A percentile compares a stretch with the other conserved stretches of the same genome.
These are phyloP conservation scores for Lordiphosa andalusiaca DNA, from an alignment of 2,888 invertebrate genomes.

Conservation along the genomic window DNA sequence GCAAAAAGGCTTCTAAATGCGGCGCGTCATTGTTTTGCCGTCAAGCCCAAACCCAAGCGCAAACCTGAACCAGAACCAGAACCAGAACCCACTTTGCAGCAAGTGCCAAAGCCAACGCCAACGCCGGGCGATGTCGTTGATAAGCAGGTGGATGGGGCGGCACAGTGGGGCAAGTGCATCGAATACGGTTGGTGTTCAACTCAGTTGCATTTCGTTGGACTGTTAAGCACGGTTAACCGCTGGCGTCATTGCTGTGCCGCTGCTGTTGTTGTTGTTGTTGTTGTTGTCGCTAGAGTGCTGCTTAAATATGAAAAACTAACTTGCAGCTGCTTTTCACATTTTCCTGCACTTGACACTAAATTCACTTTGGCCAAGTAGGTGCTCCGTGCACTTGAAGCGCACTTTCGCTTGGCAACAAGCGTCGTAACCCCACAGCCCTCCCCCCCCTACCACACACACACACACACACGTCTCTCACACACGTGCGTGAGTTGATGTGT, in stretches of 20 bases:
- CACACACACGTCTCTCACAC: background rate
- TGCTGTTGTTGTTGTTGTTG: constrained; percentile 21
- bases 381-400: constrained; percentile 65
- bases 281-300: constrained; percentile 53
- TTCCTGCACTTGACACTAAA: constrained; percentile 74
- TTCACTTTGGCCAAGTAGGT: constrained; percentile 74
- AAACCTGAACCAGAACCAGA: constrained; percentile 18
- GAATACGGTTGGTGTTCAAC: no score
- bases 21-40: constrained; percentile 60
- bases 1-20: constrained; percentile 55
- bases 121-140: background rate
- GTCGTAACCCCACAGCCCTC: constrained; percentile 3
- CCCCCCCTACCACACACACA: constrained; percentile 1
- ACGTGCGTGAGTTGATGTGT: constrained; percentile 7
- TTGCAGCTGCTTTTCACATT: constrained; percentile 71
- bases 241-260: constrained; percentile 22
- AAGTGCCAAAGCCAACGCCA: constrained; percentile 31
- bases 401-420: constrained; percentile 61
- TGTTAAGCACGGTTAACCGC: constrained; percentile 3
- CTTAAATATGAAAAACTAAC: constrained; percentile 75
- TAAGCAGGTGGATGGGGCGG: constrained; percentile 2
- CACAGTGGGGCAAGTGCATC: background rate
- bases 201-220: background rate
- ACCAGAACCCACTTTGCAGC: constrained; percentile 20
- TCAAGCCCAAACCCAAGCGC: constrained; percentile 14